A percentile compares a stretch with the other conserved stretches of the same genome.
These are phyloP conservation scores for Champsocephalus gunnari DNA, from an alignment of 2,797 vertebrate genomes.

Conservation along the genomic window DNA sequence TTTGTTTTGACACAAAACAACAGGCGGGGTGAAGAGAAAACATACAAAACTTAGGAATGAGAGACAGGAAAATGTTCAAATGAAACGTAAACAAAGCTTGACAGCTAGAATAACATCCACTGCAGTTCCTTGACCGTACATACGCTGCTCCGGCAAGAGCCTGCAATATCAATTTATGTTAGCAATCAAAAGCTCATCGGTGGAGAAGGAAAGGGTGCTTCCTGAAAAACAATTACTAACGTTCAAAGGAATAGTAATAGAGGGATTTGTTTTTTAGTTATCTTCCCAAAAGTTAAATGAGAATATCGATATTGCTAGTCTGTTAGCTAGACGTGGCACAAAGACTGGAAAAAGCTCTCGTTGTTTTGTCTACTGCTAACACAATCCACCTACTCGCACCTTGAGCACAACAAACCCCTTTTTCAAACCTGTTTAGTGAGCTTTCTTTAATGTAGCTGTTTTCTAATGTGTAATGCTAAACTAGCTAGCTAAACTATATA, in stretches of 20 bases:
- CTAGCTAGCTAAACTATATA: too few species aligned
- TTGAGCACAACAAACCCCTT: too few species aligned
- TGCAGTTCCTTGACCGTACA: constrained; percentile 63
- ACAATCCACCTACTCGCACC: too few species aligned
- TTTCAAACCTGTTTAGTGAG: background rate
- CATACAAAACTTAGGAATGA: constrained; percentile 81
- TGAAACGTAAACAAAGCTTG: constrained; percentile 84
- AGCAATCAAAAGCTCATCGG: constrained; percentile 71
- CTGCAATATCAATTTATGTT: constrained; percentile 79
- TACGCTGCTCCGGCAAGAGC: constrained; percentile 58
- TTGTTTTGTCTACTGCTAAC: background rate
- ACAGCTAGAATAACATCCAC: constrained; percentile 85
- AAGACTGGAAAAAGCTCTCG: background rate
- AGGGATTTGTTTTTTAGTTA: background rate
- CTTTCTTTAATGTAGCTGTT: background rate
- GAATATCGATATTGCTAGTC: background rate
- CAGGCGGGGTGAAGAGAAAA: constrained; percentile 79
- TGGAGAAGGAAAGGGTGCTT: constrained; percentile 58
- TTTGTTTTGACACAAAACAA: constrained; percentile 88
- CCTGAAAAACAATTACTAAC: constrained; percentile 42
- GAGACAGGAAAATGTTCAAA: constrained; percentile 83
- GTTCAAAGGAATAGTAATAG: constrained; percentile 24
- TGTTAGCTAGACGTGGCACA: background rate
- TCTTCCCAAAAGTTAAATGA: background rate
- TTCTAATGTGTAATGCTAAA: too few species aligned